Conservation (phyloP, 2,113 vertebrate genomes). For the Coregonus clupeaformis region DNA sequence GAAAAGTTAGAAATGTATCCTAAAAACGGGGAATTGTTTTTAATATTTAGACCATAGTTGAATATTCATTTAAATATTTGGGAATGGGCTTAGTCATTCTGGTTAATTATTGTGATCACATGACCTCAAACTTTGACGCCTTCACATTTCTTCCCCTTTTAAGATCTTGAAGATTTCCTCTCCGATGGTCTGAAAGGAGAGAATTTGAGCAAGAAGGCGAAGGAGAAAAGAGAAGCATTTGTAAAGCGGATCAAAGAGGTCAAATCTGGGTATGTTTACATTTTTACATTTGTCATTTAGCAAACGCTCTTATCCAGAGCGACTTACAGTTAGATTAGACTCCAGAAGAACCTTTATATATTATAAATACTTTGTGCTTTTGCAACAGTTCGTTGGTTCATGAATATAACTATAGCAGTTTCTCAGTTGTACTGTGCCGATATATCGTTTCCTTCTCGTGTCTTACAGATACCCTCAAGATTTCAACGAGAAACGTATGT, state of each 20-base stretch:
- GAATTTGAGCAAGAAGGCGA: constrained; percentile 89
- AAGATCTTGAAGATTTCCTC: constrained; percentile 88
- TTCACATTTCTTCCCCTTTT: background rate
- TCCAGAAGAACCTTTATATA: too few species aligned
- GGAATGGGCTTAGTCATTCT: background rate
- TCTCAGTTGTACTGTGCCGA: background rate
- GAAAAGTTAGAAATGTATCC: background rate
- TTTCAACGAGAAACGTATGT: constrained; percentile 86
- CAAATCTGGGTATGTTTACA: constrained; percentile 67
- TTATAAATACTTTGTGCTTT: background rate
- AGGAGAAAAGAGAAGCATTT: constrained; percentile 85
- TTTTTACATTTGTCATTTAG: too few species aligned
- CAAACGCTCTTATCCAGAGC: too few species aligned
- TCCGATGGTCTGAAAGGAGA: constrained; percentile 84
- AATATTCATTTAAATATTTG: background rate
- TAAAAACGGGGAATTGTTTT: background rate
- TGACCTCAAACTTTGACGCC: background rate
- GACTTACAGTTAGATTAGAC: too few species aligned
- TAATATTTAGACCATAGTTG: background rate
- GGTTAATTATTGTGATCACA: background rate
- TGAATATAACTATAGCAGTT: background rate
- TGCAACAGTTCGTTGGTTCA: background rate
- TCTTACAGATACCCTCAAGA: constrained; percentile 80
- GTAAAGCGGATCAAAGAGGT: constrained; percentile 89
- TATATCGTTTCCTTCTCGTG: constrained; percentile 34